Conservation (phyloP, 2,888 invertebrate species). For the Nematopogon swammerdamellus region DNA sequence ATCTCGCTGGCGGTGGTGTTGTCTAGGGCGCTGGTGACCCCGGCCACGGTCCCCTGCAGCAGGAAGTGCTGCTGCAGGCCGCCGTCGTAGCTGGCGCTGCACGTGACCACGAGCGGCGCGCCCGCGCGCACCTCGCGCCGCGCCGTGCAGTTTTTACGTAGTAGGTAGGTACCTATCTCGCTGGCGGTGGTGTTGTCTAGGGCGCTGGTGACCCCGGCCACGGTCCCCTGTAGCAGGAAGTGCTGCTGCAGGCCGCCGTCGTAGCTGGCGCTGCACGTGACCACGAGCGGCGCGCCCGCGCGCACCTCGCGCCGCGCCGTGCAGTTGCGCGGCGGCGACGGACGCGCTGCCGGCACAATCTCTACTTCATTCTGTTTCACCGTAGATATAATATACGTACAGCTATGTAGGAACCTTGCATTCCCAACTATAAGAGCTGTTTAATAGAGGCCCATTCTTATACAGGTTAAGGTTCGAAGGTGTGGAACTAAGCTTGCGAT, state of each 20-base stretch:
- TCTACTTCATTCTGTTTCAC: background rate
- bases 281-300: conserved; percentile 24
- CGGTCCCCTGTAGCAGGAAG: conserved; percentile 33
- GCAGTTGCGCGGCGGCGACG: conserved; percentile 40
- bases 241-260: conserved; percentile 39
- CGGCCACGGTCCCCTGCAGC: conserved; percentile 32
- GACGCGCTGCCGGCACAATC: conserved; percentile 29
- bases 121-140: conserved; percentile 20
- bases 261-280: conserved; percentile 35
- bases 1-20: conserved; percentile 31
- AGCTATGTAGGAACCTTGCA: too few species aligned
- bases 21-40: conserved; percentile 23
- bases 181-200: conserved; percentile 30
- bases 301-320: conserved; percentile 24
- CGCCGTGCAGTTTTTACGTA: conserved; percentile 43
- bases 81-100: conserved; percentile 38
- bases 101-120: conserved; percentile 28
- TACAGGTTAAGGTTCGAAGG: too few species aligned
- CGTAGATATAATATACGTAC: too few species aligned
- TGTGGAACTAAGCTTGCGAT: too few species aligned
- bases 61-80: conserved; percentile 39
- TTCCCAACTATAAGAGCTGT: too few species aligned
- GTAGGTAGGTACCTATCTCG: too few species aligned
- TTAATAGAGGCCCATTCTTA: too few species aligned
- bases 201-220: conserved; percentile 26